Conservation (phyloP, 35 echinoderm and acorn worm species). For the Heliocidaris erythrogramma region DNA sequence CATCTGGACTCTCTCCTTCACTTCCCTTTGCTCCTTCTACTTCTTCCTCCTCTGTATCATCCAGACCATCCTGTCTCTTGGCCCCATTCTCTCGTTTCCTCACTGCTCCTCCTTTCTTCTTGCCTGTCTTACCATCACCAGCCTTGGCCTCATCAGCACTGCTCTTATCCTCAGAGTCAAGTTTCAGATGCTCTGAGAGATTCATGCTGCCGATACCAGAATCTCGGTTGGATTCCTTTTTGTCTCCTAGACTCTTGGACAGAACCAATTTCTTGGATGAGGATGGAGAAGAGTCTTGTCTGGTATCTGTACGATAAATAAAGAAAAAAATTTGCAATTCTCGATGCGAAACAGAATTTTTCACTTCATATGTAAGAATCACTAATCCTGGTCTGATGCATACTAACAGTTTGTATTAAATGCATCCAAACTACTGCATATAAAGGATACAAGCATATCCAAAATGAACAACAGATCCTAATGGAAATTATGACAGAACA, state of each 20-base stretch:
- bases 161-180: slow-evolving; percentile 65
- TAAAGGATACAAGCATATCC: background rate
- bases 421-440: background rate
- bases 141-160: slow-evolving; percentile 51
- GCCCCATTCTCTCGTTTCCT: slow-evolving; percentile 45
- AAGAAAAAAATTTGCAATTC: background rate
- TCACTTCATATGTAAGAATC: background rate
- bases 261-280: slow-evolving; percentile 28
- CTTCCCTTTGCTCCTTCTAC: slow-evolving; percentile 53
- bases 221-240: slow-evolving; percentile 82
- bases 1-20: slow-evolving; percentile 80
- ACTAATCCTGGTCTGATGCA: background rate
- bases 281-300: slow-evolving; percentile 14
- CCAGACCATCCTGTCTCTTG: slow-evolving; percentile 41
- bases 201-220: slow-evolving; percentile 97
- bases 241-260: slow-evolving; percentile 37
- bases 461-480: background rate
- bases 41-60: slow-evolving; percentile 60
- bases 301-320: background rate
- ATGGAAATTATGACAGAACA: background rate
- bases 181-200: slow-evolving; percentile 71
- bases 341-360: background rate
- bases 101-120: slow-evolving; percentile 51
- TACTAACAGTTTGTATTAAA: background rate
- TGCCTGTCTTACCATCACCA: slow-evolving; percentile 1